Evolutionary conservation across 2,888 invertebrate species (phyloP), one percentile per base, ranked within the genome.

Genomic region (Diarsia rubi): DNA sequence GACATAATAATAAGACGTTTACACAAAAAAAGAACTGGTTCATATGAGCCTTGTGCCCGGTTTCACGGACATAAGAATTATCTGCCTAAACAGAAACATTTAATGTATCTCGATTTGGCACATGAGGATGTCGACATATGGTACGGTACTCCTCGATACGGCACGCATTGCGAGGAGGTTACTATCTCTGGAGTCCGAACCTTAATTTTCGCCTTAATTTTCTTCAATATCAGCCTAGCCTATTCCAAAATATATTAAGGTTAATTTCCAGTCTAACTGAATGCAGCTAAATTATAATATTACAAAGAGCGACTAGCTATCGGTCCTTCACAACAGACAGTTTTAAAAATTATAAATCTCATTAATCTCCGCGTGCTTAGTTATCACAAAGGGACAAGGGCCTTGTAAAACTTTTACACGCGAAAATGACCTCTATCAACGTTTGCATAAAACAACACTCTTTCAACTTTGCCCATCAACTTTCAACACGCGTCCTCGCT

Each of bases 381-480:
- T 47, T 27, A 54, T 31, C 2, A 65, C 49, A 76, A 65, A 75
- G 44, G 52, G 31, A 31, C 42, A 66, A 19, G 42, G 24, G 14
- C 60, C 14, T 81, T 77, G 47, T 81, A 21, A 21, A 52, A 45
- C 47, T 44, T 19, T 11, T 31, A 5, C 73, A 57, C 19, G 21
- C 47, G 24, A 54, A 71, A 44, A 63, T 66, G 60, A 57, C 79
- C 83, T 79, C 49, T 47, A 65, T 54, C 66, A 68, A 78, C 16
- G 54, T 79, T 79, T 83, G 80, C 84, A 84, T 79, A 80, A 80
- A 80, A 72, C 73, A 84, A 79, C 45, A 69, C 37, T 83, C 63
- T 78, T 69, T 78, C 78, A 82, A 69, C 75, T 74, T 57, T 21
- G 31, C 75, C 75, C 66, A 80, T 84, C 82, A 70, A 71, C 44